Conservation (phyloP, 2,113 vertebrate species). For the Lamprotornis superbus region DNA sequence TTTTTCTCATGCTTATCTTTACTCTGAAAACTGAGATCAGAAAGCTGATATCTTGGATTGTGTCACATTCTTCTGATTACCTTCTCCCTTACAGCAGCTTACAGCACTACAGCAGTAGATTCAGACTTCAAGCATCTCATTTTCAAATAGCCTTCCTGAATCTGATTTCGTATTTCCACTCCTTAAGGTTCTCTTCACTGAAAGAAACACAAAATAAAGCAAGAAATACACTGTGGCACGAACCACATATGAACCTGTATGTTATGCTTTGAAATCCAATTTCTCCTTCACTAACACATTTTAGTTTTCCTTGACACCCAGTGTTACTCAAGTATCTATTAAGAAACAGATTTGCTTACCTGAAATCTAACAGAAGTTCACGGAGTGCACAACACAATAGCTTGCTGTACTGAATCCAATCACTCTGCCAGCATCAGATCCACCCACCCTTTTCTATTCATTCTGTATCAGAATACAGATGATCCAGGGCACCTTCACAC, state of each 20-base stretch:
- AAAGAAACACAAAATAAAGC: not conserved
- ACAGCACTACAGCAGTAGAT: fast-evolving
- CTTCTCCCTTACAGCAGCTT: not conserved
- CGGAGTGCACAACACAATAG: not conserved
- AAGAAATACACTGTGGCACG: not conserved
- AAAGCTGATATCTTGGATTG: not conserved
- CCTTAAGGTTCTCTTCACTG: not conserved
- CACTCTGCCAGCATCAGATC: not conserved
- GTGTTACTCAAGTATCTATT: not conserved
- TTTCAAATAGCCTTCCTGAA: not conserved
- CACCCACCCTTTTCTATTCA: not conserved
- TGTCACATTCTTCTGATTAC: not conserved
- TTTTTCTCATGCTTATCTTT: not conserved
- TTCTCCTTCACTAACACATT: not conserved
- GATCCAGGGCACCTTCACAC: constrained; percentile 24
- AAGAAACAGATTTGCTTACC: not conserved
- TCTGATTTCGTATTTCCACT: not conserved
- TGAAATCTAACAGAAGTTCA: not conserved
- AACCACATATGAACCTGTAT: not conserved
- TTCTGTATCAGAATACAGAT: not conserved
- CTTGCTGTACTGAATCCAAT: not conserved
- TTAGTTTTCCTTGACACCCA: not conserved
- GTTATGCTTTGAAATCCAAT: not conserved
- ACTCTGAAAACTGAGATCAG: not conserved
- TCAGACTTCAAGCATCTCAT: not conserved